Evolutionary conservation across 2,888 invertebrate genomes (phyloP).

Genomic region (Nomada ferruginata): DNA sequence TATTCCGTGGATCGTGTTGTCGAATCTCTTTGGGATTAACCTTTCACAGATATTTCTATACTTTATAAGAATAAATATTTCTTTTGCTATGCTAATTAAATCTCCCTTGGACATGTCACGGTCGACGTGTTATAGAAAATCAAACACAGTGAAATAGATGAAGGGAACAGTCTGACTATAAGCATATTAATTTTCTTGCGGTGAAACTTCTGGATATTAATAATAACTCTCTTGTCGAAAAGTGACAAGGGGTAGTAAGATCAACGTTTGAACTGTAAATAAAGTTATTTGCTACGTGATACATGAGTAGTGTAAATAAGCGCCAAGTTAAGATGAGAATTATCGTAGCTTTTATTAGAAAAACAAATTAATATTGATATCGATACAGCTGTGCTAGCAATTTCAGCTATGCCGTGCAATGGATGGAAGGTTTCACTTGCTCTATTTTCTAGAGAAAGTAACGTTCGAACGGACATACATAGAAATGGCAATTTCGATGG

Average conservation of each 20-base stretch:
- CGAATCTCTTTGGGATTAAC: background rate
- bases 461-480: background rate
- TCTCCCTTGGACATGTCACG: background rate
- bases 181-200: too few species aligned
- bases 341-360: background rate
- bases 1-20: background rate
- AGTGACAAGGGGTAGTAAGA: background rate
- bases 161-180: too few species aligned
- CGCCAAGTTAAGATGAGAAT: background rate
- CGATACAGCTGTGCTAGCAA: background rate
- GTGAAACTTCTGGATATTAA: too few species aligned
- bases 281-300: background rate
- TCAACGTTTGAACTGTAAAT: too few species aligned
- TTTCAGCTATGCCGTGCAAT: background rate
- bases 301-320: background rate
- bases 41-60: too few species aligned
- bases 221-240: background rate
- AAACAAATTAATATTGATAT: background rate
- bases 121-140: background rate
- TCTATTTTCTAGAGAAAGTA: background rate
- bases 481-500: background rate
- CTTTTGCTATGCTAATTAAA: background rate
- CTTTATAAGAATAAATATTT: background rate
- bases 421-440: background rate
- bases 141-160: too few species aligned